Base-by-base conservation (phyloP, 1,140 invertebrate genomes). In the Drosophila eugracilis region DNA sequence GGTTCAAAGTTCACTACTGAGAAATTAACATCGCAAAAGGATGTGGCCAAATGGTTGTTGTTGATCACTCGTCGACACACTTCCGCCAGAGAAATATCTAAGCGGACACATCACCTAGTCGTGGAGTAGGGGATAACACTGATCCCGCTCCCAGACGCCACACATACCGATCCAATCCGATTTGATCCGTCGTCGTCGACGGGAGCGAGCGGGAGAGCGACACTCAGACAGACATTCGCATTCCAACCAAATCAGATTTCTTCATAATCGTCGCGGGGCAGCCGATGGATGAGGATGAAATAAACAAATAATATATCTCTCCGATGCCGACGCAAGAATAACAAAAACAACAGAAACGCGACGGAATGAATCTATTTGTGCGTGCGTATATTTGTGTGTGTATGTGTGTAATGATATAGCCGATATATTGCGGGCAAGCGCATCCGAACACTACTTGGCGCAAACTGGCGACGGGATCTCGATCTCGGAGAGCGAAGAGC, bases 201-300 rank as follows among this genome's bases (percentile, higher is more conserved):
- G 14, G 41, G 39, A 37, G 69, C n/a, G 19, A 55, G 50, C 28
- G 34, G 48, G 48, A 55, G 69, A 60, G 39, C 24, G 26, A n/a
- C 55, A 39, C 60, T 53, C 70, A 84, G 58, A 72, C 70, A 81
- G 76, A 63, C 69, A 81, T 78, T 81, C 78, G 78, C 83, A 88
- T 88, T 88, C 83, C 83, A 83, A 75, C 75, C 65, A 89, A 89
- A 83, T 89, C 75, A 72, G 75, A 88, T 88, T 89, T 89, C 83
- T 81, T 89, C 71, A 84, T 88, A 81, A 72, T 59, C 83, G 71
- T 58, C 54, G 55, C 58, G 55, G 66, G 53, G 32, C 75, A 73
- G 41, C 60, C 67, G 58, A 54, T 74, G 70, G 69, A 74, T 54
- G 48, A 41, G 70, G 69, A 74, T 63, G 48, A 53, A 74, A 74